Percentiles rank a stretch among this genome's conserved stretches.
These are phyloP conservation scores for Chaitophorus viminalis DNA, from an alignment of 2,888 invertebrate species.

Conservation along the genomic window DNA sequence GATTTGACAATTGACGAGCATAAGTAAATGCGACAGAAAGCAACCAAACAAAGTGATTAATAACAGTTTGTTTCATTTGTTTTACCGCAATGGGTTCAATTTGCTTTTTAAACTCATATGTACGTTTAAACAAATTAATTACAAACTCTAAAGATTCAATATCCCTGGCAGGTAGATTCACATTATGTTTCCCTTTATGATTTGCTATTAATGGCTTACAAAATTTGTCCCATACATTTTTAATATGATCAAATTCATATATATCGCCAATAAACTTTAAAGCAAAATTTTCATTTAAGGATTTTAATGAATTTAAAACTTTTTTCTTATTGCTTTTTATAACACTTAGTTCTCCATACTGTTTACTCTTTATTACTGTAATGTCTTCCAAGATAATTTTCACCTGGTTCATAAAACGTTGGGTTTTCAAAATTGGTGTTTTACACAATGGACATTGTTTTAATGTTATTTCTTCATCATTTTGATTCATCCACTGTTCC, in stretches of 20 bases:
- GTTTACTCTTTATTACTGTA: conserved; percentile 66
- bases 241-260: neutral
- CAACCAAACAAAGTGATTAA: conserved; percentile 21
- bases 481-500: conserved; percentile 65
- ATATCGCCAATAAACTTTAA: conserved; percentile 8
- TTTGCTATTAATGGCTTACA: neutral
- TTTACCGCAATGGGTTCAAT: neutral
- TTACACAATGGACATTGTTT: conserved; percentile 73
- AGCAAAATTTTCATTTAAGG: neutral
- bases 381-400: conserved; percentile 67
- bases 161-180: neutral
- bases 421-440: conserved; percentile 71
- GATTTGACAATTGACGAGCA: conserved; percentile 11
- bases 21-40: conserved; percentile 29
- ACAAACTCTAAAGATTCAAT: conserved; percentile 43
- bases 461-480: conserved; percentile 65
- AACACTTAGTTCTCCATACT: conserved; percentile 64
- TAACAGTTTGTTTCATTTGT: neutral
- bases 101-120: conserved; percentile 8
- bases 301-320: neutral
- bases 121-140: neutral
- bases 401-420: conserved; percentile 72
- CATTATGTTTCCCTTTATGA: neutral
- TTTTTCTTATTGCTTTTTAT: neutral
- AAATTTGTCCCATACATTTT: conserved; percentile 13